These are phyloP conservation scores for Cosmia pyralina DNA, from an alignment of 2,888 invertebrate species.

Conservation along the genomic window DNA sequence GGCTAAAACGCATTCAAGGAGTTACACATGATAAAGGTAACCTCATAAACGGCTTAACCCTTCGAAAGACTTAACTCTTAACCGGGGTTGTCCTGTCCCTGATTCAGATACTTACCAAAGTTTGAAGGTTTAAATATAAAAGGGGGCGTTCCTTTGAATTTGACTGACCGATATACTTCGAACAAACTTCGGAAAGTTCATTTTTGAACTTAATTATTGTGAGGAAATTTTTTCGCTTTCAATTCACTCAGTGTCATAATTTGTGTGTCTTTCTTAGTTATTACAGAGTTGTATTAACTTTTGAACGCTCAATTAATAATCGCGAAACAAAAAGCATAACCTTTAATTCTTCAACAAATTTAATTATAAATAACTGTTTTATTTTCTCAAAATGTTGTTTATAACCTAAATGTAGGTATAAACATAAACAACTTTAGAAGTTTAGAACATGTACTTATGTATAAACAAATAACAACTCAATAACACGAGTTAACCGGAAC, in stretches of 20 bases:
- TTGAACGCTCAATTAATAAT: background rate
- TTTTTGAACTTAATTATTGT: conserved; percentile 28
- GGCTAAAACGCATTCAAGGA: no score
- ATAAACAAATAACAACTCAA: background rate
- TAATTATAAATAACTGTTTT: background rate
- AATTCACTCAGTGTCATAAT: conserved; percentile 31
- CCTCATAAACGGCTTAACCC: no score
- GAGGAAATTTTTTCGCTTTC: conserved; percentile 32
- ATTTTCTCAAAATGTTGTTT: background rate
- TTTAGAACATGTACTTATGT: conserved; percentile 1
- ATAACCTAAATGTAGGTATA: background rate
- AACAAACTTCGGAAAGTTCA: conserved; percentile 31
- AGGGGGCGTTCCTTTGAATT: conserved; percentile 25
- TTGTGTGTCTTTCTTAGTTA: conserved; percentile 20
- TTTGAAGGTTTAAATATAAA: conserved; percentile 33
- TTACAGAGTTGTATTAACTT: conserved; percentile 7
- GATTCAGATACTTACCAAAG: no score
- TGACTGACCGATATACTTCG: conserved; percentile 35
- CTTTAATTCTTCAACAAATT: background rate
- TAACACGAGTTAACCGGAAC: background rate
- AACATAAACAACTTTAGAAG: background rate
- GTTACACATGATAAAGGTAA: no score
- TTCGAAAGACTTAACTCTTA: no score
- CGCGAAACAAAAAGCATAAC: background rate
- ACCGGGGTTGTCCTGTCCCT: no score